Conservation (phyloP, 2,888 invertebrate genomes). For the Creontiades dilutus region DNA sequence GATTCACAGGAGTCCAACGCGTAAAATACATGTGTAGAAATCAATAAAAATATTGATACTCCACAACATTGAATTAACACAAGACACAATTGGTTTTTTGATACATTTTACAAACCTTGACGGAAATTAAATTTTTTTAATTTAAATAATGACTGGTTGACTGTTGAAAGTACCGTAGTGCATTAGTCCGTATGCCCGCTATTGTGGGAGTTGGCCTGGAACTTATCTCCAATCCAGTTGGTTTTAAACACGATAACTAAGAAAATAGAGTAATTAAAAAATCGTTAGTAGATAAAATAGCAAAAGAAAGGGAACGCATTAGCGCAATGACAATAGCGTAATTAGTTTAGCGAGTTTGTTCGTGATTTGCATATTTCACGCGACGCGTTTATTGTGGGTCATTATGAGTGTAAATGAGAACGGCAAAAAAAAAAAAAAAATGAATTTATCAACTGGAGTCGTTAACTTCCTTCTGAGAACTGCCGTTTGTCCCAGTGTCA, state of each 20-base stretch:
- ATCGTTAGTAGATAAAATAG: neutral
- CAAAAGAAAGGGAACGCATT: neutral
- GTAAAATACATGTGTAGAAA: too few species aligned
- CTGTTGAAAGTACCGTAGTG: neutral
- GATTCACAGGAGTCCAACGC: too few species aligned
- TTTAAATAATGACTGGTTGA: too few species aligned
- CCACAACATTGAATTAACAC: too few species aligned
- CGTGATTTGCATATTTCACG: constrained; percentile 1
- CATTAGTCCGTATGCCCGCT: too few species aligned
- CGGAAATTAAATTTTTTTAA: too few species aligned
- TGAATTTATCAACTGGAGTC: neutral
- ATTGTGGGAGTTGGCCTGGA: neutral
- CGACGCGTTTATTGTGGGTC: neutral
- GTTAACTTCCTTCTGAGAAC: neutral
- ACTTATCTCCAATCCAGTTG: neutral
- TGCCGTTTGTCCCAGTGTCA: neutral
- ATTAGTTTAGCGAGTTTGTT: neutral
- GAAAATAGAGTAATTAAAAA: neutral
- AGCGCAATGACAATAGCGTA: neutral
- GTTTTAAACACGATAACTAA: neutral
- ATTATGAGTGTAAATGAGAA: constrained; percentile 4
- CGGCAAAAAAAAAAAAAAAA: neutral
- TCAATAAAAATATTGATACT: too few species aligned
- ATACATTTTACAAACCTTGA: too few species aligned
- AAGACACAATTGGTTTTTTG: too few species aligned